Conservation (phyloP, 2,797 vertebrate genomes). For the Macrochelys suwanniensis region DNA sequence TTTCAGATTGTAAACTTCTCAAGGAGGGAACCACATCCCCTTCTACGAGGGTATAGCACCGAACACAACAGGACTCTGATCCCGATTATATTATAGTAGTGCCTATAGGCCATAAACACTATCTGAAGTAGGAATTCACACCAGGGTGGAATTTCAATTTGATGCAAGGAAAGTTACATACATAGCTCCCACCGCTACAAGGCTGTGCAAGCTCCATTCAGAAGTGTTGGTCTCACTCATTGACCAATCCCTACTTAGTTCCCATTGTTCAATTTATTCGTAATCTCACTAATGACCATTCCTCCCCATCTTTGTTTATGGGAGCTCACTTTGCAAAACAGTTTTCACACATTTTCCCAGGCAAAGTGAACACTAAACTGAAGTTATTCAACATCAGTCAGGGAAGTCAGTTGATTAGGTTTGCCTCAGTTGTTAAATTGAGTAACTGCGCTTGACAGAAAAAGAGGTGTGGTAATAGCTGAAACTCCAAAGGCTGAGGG, state of each 20-base stretch:
- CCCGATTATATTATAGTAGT: too few species aligned
- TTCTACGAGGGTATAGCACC: too few species aligned
- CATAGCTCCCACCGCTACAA: fast-evolving
- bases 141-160: not conserved
- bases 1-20: not conserved
- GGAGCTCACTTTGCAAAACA: not conserved
- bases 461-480: not conserved
- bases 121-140: not conserved
- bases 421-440: conserved; percentile 27
- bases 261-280: not conserved
- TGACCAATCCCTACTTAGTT: not conserved
- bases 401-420: conserved; percentile 38
- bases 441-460: conserved; percentile 20
- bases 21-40: not conserved
- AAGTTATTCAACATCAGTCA: not conserved
- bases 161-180: not conserved
- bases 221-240: fast-evolving
- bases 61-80: fast-evolving
- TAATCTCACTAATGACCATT: not conserved
- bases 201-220: not conserved
- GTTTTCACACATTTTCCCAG: not conserved
- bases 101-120: too few species aligned
- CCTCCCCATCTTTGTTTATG: not conserved
- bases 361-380: not conserved
- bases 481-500: not conserved